Evolutionary conservation across 2,888 invertebrate genomes (phyloP).

Genomic region (Phengaris arion): DNA sequence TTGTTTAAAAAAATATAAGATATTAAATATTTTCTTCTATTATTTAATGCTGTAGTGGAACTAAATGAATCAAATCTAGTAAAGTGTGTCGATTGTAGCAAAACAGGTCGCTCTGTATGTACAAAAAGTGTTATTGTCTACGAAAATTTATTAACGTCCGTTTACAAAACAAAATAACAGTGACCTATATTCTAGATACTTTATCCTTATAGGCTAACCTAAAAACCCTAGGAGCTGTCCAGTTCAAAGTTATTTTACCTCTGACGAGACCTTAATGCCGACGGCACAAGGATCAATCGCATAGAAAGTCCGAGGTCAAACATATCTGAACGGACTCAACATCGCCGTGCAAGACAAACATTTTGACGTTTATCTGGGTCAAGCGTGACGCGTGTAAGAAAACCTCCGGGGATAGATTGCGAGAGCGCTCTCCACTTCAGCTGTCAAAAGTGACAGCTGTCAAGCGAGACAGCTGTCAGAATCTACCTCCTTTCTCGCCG

Average conservation of each 20-base stretch:
- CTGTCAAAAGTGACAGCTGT: constrained; percentile 13
- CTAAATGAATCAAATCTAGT: not conserved
- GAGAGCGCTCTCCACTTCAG: not conserved
- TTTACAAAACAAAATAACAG: not conserved
- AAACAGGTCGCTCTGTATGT: not conserved
- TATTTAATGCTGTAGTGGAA: too few species aligned
- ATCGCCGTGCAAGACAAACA: not conserved
- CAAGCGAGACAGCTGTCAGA: not conserved
- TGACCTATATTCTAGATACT: not conserved
- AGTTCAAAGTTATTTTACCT: too few species aligned
- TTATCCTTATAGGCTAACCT: not conserved
- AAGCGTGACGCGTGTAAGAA: not conserved
- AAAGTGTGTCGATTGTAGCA: not conserved
- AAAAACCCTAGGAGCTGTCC: not conserved
- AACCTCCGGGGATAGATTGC: not conserved
- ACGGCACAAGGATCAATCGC: too few species aligned
- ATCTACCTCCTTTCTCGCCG: not conserved
- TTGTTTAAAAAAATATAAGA: too few species aligned
- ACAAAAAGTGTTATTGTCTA: not conserved
- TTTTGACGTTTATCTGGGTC: not conserved
- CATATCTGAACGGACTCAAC: not conserved
- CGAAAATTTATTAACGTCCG: not conserved
- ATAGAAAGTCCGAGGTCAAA: too few species aligned
- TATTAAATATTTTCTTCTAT: too few species aligned
- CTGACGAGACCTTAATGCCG: too few species aligned